Evolutionary conservation across 37 sponge, comb jelly and placozoan species (phyloP), one percentile per base, ranked within the genome.

Genomic region (Mnemiopsis leidyi): DNA sequence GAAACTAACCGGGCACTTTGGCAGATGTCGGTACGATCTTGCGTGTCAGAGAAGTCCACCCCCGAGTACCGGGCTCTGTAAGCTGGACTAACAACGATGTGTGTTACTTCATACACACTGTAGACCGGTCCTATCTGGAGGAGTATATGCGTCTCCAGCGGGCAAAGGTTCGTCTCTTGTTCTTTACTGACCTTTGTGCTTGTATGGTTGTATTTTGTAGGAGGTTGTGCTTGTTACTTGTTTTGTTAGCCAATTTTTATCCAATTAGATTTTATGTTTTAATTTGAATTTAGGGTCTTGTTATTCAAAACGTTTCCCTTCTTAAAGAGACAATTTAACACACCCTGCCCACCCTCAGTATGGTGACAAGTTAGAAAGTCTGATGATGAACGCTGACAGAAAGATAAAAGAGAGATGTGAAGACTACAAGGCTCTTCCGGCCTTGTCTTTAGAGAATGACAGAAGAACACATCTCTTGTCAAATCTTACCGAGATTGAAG

Each of bases 61-160:
- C 95, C 25, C 36, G 93, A 23, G 82, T 95, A 32, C 96, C 95
- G 34, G 97, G 97, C 0, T 48, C 73, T 0, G 99, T 98, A 77
- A 97, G 97, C 25, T 98, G 99, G 99, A 98, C 99, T 0, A 93
- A 94, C 38, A 98, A 98, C 39, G 96, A 96, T 25, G 97, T 98
- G 92, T 94, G 93, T 79, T 98, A 96, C 94, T 98, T 95, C 92
- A 92, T 98, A 37, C 99, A 98, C 79, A 76, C 93, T 30, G 95
- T 98, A 48, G 99, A 98, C 95, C 83, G 96, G 39, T 93, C 95
- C 25, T 85, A 85, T 39, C 90, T 85, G 25, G 90, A 85, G 90
- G 90, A 39, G 26, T 85, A 85, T 61, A 85, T 85, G 90, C n/a
- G 90, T 13, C 40, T 85, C 13, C 90, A 85, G 61, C 40, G 90